Evolutionary conservation across 2,797 vertebrate genomes (phyloP).

Genomic region (Cynopterus sphinx): DNA sequence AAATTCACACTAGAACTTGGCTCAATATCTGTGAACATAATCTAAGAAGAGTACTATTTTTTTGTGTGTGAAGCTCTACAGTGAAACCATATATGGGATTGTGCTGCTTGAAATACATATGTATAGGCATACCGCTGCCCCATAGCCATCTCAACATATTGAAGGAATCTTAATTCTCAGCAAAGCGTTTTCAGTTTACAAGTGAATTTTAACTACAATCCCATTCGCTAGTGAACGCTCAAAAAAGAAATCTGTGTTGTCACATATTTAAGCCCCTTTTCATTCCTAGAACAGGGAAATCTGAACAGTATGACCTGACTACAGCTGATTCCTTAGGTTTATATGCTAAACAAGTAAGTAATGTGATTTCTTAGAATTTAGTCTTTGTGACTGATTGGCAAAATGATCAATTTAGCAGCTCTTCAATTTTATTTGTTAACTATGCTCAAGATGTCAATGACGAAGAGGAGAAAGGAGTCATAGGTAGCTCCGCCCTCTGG

Average conservation of each 20-base stretch:
- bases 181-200: background rate
- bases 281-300: background rate
- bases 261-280: background rate
- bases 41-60: background rate
- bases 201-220: background rate
- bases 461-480: background rate
- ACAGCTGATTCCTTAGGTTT: background rate
- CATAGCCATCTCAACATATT: background rate
- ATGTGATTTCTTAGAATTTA: background rate
- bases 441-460: background rate
- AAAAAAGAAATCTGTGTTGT: background rate
- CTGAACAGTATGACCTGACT: background rate
- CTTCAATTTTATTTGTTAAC: conserved; percentile 18
- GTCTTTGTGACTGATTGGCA: background rate
- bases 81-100: background rate
- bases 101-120: background rate
- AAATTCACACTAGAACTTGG: background rate
- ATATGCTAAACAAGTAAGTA: background rate
- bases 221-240: background rate
- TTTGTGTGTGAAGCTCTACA: background rate
- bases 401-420: conserved; percentile 3
- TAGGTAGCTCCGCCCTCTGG: background rate
- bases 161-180: background rate
- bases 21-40: background rate
- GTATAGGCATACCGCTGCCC: background rate